Conservation (phyloP, 1,140 invertebrate species). For the Brachionus rubens region DNA sequence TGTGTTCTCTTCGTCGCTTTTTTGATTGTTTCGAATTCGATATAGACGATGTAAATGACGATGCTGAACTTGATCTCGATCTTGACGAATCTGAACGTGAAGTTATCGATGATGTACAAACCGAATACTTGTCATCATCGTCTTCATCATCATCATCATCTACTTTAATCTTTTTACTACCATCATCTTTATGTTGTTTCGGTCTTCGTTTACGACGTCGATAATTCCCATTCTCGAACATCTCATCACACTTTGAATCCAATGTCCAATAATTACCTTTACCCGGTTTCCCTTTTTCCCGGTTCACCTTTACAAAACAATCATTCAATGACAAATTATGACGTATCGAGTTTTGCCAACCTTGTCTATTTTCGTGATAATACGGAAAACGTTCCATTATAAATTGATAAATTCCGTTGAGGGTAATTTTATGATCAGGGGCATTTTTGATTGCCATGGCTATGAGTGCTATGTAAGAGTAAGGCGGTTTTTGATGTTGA, state of each 20-base stretch:
- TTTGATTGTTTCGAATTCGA: background rate
- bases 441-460: slow-evolving; percentile 98
- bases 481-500: slow-evolving; percentile 45
- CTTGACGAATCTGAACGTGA: background rate
- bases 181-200: slow-evolving; percentile 29
- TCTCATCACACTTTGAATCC: slow-evolving; percentile 79
- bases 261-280: slow-evolving; percentile 69
- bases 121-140: slow-evolving; percentile 17
- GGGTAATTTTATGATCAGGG: slow-evolving; percentile 86
- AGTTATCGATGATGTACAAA: slow-evolving; percentile 4
- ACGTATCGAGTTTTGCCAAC: slow-evolving; percentile 85
- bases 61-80: background rate
- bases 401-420: slow-evolving; percentile 98
- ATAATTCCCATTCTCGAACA: slow-evolving; percentile 95
- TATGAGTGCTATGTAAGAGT: slow-evolving; percentile 87
- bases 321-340: slow-evolving; percentile 83
- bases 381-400: slow-evolving; percentile 91
- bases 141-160: background rate
- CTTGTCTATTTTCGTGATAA: slow-evolving; percentile 77
- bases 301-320: slow-evolving; percentile 81
- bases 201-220: slow-evolving; percentile 66
- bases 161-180: background rate
- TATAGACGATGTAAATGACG: background rate
- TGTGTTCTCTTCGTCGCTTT: background rate
- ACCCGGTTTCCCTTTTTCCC: slow-evolving; percentile 60